Evolutionary conservation across 2,113 vertebrate genomes (phyloP).

Genomic region (Galeopterus variegatus): DNA sequence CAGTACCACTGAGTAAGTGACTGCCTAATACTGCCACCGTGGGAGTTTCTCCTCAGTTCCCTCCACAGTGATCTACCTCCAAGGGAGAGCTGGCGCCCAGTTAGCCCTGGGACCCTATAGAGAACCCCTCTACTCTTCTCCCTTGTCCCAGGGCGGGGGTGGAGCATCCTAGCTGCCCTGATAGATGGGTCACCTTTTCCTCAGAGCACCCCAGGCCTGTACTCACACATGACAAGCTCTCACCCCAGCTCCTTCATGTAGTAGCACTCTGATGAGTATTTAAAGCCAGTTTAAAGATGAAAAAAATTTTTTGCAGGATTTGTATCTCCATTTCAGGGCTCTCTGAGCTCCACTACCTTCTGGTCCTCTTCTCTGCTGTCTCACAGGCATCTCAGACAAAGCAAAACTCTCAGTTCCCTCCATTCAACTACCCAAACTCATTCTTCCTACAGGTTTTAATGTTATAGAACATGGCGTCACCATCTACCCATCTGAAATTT

Average conservation of each 20-base stretch:
- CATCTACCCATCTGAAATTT: neutral
- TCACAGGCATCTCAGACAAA: neutral
- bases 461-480: neutral
- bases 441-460: neutral
- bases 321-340: neutral
- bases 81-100: conserved; percentile 79
- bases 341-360: neutral
- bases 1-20: conserved; percentile 87
- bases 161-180: conserved; percentile 68
- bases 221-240: conserved; percentile 60
- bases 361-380: neutral
- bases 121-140: conserved; percentile 52
- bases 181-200: conserved; percentile 53
- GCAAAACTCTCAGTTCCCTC: neutral
- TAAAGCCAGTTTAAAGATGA: conserved; percentile 79
- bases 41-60: conserved; percentile 59
- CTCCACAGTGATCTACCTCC: conserved; percentile 79
- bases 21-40: neutral
- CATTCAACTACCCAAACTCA: neutral
- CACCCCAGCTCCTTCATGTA: conserved; percentile 24
- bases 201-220: conserved; percentile 69
- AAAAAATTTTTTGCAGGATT: neutral
- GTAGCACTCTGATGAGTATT: conserved; percentile 65
- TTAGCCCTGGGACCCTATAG: conserved; percentile 54
- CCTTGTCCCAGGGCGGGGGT: conserved; percentile 53